Percentiles rank a stretch among this genome's conserved stretches.
Evolutionary conservation across 1,140 invertebrate species (phyloP).

Genomic region (Oryzaephilus surinamensis): DNA sequence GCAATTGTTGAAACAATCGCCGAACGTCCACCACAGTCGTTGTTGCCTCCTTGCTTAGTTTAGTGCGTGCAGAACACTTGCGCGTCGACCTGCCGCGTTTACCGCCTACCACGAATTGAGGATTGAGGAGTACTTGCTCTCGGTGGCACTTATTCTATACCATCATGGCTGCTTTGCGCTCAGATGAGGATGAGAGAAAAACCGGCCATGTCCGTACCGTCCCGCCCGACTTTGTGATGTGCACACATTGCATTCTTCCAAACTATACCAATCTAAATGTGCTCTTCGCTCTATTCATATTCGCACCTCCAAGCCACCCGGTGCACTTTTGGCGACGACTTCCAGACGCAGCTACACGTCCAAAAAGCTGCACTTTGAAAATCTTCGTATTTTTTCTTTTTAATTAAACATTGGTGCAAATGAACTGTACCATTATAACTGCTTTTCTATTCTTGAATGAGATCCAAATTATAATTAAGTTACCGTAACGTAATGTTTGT

Average conservation of each 20-base stretch:
- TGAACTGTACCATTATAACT: too few species aligned
- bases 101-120: constrained; percentile 32
- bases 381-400: too few species aligned
- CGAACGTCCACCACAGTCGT: constrained; percentile 12
- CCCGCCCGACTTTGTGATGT: too few species aligned
- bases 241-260: constrained; percentile 20
- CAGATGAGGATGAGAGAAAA: constrained; percentile 16
- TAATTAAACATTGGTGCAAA: too few species aligned
- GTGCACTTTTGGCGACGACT: too few species aligned
- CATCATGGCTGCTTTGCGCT: constrained; percentile 30
- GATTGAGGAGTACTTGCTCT: constrained; percentile 30
- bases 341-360: too few species aligned
- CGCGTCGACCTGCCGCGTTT: constrained; percentile 31
- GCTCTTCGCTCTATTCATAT: constrained; percentile 13
- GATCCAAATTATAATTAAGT: too few species aligned
- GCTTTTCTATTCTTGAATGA: too few species aligned
- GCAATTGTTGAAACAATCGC: constrained; percentile 31
- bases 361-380: too few species aligned
- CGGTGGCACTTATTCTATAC: constrained; percentile 29
- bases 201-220: constrained; percentile 19
- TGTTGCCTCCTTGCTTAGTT: constrained; percentile 18
- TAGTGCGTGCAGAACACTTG: constrained; percentile 29
- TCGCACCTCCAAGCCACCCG: constrained; percentile 6
- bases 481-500: too few species aligned
- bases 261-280: too few species aligned